A percentile compares a stretch with the other conserved stretches of the same genome.
phyloP scores from a whole-genome alignment of 2,113 vertebrate species.

The Dipodomys stephensi region DNA sequence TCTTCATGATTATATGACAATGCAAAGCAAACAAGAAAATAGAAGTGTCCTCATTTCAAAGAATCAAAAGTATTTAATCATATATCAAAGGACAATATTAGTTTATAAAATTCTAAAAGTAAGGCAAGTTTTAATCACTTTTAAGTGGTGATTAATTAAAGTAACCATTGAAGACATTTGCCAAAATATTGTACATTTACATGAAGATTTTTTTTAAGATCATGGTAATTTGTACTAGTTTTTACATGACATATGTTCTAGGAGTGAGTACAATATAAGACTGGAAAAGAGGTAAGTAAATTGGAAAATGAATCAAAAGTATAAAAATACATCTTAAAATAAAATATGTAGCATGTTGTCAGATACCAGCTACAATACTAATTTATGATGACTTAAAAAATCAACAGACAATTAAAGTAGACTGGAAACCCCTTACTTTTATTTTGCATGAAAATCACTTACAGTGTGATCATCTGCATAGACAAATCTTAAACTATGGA shows the following conservation, averaged over 20 bases:
- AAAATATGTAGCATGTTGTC: slow-evolving; percentile 20
- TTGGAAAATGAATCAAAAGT: slow-evolving; percentile 54
- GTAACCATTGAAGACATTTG: slow-evolving; percentile 41
- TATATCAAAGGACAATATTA: slow-evolving; percentile 32
- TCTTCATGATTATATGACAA: slow-evolving; percentile 42
- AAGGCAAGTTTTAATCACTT: slow-evolving; percentile 23
- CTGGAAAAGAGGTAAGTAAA: slow-evolving; percentile 78
- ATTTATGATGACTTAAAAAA: not conserved
- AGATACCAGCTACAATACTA: slow-evolving; percentile 51
- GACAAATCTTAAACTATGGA: not conserved
- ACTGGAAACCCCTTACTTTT: slow-evolving; percentile 67
- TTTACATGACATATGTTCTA: slow-evolving; percentile 50
- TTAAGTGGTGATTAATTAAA: slow-evolving; percentile 55
- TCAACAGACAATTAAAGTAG: slow-evolving; percentile 71
- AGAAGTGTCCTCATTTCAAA: slow-evolving; percentile 53
- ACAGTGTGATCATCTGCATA: not conserved
- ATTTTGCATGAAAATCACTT: slow-evolving; percentile 8
- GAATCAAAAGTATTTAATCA: slow-evolving; percentile 49
- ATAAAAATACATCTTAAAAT: slow-evolving; percentile 62
- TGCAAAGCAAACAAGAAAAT: slow-evolving; percentile 63
- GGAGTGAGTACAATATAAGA: slow-evolving; percentile 63
- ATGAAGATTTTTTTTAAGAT: slow-evolving; percentile 66
- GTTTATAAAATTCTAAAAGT: slow-evolving; percentile 65
- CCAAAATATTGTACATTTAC: slow-evolving; percentile 59
- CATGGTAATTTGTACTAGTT: slow-evolving; percentile 49